Evolutionary conservation across 2,113 vertebrate genomes (phyloP), one percentile per base, ranked within the genome.

Genomic region (Mus pahari): DNA sequence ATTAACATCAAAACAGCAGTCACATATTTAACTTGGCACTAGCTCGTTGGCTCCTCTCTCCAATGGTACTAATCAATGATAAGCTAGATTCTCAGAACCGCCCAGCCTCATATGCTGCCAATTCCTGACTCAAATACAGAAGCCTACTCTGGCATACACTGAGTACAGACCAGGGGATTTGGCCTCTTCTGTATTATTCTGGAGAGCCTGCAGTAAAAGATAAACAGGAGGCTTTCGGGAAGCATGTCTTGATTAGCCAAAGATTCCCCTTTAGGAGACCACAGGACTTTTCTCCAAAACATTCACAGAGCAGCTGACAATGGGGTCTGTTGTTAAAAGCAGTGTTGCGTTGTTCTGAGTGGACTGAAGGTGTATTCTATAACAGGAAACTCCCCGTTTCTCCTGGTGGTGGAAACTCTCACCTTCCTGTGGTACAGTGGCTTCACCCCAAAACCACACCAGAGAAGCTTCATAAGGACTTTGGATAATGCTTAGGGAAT

Each of bases 401-500:
- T 99, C 98, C 98, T 99, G 98, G 98, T 95, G 96, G 97, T 98
- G 98, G 99, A 99, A 98, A 99, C 98, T 96, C 82, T 94, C 98
- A 97, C 98, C 89, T 98, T 96, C 96, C 98, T 99, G 98, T 98
- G 97, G 98, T 98, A 97, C 94, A 98, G 97, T 98, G 97, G 98
- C 98, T 99, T 98, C 97, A 98, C 98, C 98, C 98, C 98, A 96
- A 98, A 97, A 96, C 97, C 90, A 97, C 96, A 97, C 95, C 97
- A 94, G 97, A 99, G 98, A 98, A 96, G 98, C 98, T 99, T 99
- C 98, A 98, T 86, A 97, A 98, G 98, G 97, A 58, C 84, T 98
- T 99, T 99, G 99, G 98, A 99, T 99, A 98, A 99, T 99, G 98
- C 98, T 96, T 95, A 97, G 98, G 98, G 98, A 99, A 99, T 98